Conservation (phyloP, 1,140 invertebrate species). For the Myzus persicae region DNA sequence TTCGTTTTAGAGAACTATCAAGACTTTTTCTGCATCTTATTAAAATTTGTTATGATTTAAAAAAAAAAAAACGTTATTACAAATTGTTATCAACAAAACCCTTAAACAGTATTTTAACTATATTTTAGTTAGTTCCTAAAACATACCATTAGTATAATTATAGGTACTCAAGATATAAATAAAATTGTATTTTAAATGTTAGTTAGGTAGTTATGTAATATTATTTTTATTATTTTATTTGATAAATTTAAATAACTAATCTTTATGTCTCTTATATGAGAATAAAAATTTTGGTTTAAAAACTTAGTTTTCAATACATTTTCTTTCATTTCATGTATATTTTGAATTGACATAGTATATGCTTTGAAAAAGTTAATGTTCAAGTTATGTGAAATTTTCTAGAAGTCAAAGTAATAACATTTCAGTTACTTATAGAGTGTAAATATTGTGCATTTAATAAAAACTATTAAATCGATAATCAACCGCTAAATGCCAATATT, state of each 20-base stretch:
- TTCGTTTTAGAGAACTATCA: not conserved
- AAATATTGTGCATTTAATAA: not conserved
- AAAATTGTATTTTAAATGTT: too few relatives aligned
- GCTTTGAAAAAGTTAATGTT: conserved; percentile 23
- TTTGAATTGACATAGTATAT: not conserved
- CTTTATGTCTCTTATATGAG: too few relatives aligned
- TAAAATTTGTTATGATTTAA: not conserved
- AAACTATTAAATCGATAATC: conserved; percentile 1
- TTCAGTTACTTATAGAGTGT: not conserved
- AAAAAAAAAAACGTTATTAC: not conserved
- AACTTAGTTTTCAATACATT: not conserved
- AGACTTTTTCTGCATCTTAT: not conserved
- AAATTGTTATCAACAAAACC: not conserved
- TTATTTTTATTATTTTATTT: too few relatives aligned
- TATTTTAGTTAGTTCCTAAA: too few relatives aligned
- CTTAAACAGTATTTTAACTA: too few relatives aligned
- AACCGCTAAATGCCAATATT: not conserved
- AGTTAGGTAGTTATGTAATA: too few relatives aligned
- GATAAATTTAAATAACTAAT: too few relatives aligned
- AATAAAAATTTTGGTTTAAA: too few relatives aligned
- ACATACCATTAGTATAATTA: too few relatives aligned
- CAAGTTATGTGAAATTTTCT: not conserved
- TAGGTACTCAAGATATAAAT: not conserved
- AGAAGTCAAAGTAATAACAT: not conserved
- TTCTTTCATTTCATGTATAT: conserved; percentile 18